These are phyloP conservation scores for Actias luna DNA, from an alignment of 2,888 invertebrate genomes.

Conservation along the genomic window DNA sequence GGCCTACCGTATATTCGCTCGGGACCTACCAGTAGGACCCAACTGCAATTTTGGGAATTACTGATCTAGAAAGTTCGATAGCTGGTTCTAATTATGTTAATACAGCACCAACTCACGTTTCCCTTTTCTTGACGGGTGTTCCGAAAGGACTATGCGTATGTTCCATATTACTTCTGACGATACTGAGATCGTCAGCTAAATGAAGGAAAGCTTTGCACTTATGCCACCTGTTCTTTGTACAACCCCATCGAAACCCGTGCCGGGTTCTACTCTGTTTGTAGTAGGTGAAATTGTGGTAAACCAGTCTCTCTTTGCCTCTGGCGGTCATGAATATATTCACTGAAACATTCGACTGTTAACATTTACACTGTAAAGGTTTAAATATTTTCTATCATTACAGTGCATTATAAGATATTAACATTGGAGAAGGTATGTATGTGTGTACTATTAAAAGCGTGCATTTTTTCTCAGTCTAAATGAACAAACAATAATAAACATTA, in stretches of 20 bases:
- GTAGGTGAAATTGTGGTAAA: conserved; percentile 68
- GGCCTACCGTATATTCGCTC: too few species aligned
- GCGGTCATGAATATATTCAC: conserved; percentile 78
- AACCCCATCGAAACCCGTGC: conserved; percentile 72
- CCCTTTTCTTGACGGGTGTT: conserved; percentile 21
- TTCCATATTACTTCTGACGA: conserved; percentile 68
- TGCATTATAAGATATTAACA: neutral
- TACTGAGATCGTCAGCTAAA: conserved; percentile 68
- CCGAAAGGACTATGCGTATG: conserved; percentile 64
- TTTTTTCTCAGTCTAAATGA: neutral
- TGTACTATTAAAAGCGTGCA: neutral
- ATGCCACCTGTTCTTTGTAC: conserved; percentile 76
- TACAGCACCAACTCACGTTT: conserved; percentile 5
- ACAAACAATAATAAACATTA: neutral
- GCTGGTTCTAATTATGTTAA: neutral
- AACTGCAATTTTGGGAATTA: neutral
- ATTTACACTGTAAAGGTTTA: neutral
- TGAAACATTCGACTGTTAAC: conserved; percentile 45
- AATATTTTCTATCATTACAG: neutral
- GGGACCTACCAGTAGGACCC: neutral
- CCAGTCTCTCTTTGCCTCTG: conserved; percentile 68
- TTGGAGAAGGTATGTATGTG: neutral
- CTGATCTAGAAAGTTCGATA: neutral
- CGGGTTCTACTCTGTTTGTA: conserved; percentile 71
- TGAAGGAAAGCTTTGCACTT: conserved; percentile 71